Percentiles rank a stretch among this genome's conserved stretches.
Conservation (phyloP, 2,113 vertebrate species). For the Antechinus stuartii region DNA sequence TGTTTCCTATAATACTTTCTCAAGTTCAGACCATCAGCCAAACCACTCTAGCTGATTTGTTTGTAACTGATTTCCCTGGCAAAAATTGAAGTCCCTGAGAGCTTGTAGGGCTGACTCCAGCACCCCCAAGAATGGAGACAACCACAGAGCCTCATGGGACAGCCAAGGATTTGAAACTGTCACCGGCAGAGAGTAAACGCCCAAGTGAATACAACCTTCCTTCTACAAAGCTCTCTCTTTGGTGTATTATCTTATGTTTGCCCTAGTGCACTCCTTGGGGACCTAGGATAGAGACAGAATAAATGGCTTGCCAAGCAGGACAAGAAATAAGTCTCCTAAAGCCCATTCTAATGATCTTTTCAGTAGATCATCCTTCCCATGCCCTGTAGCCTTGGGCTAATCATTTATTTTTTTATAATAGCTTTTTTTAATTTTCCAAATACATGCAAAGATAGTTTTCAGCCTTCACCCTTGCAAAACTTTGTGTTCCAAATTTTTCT, state of each 20-base stretch:
- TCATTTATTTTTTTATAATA: no score
- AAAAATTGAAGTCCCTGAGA: neutral
- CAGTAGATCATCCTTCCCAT: neutral
- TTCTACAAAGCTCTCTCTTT: neutral
- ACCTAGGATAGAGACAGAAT: neutral
- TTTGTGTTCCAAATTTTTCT: no score
- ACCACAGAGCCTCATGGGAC: neutral
- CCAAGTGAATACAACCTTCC: neutral
- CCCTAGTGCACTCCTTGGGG: neutral
- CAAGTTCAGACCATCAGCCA: neutral
- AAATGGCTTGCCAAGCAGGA: neutral
- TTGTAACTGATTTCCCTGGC: neutral
- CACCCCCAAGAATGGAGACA: neutral
- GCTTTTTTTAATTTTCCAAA: no score
- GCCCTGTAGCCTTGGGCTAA: neutral
- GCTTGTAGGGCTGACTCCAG: neutral
- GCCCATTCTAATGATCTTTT: neutral
- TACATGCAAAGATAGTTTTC: no score
- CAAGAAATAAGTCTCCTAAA: neutral
- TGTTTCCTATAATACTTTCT: neutral
- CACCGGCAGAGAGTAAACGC: neutral
- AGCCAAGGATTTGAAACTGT: neutral
- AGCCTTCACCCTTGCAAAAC: no score
- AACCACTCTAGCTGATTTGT: neutral
- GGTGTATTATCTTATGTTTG: neutral